Evolutionary conservation across 2,888 invertebrate species (phyloP).

Genomic region (Perithous albicinctus): DNA sequence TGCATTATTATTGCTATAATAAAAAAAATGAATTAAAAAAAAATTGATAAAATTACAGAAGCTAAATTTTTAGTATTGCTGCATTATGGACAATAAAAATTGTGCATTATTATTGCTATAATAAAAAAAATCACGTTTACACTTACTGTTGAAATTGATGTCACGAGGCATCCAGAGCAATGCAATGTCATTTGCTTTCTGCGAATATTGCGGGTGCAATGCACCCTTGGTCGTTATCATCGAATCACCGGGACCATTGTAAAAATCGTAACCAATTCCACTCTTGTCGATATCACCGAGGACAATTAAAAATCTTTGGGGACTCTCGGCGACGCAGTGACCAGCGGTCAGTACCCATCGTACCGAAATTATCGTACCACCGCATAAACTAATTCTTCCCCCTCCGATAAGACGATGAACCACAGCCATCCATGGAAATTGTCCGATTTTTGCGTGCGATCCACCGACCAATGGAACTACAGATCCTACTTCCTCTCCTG

Average conservation of each 20-base stretch:
- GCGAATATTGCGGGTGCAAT: constrained; percentile 68
- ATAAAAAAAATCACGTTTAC: background rate
- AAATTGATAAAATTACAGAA: background rate
- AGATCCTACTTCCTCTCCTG: constrained; percentile 6
- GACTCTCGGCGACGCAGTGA: constrained; percentile 67
- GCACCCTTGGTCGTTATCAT: constrained; percentile 68
- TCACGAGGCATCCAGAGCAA: constrained; percentile 72
- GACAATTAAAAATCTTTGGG: constrained; percentile 67
- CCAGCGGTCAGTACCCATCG: constrained; percentile 77
- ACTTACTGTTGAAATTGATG: constrained; percentile 72
- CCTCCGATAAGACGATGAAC: constrained; percentile 69
- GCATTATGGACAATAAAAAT: too few relatives aligned
- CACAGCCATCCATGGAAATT: constrained; percentile 75
- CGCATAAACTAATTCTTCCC: constrained; percentile 67
- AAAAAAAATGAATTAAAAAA: too few relatives aligned
- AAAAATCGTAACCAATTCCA: constrained; percentile 65
- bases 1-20: too few relatives aligned
- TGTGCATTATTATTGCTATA: too few relatives aligned
- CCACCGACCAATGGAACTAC: constrained; percentile 67
- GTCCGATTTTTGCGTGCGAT: constrained; percentile 59
- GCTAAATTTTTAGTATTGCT: background rate
- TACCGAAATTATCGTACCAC: constrained; percentile 72
- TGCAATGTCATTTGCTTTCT: constrained; percentile 70
- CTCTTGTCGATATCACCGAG: constrained; percentile 71
- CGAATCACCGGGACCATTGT: constrained; percentile 67